Base-by-base conservation (phyloP, 2,113 vertebrate genomes). In the Psittacus erithacus region DNA sequence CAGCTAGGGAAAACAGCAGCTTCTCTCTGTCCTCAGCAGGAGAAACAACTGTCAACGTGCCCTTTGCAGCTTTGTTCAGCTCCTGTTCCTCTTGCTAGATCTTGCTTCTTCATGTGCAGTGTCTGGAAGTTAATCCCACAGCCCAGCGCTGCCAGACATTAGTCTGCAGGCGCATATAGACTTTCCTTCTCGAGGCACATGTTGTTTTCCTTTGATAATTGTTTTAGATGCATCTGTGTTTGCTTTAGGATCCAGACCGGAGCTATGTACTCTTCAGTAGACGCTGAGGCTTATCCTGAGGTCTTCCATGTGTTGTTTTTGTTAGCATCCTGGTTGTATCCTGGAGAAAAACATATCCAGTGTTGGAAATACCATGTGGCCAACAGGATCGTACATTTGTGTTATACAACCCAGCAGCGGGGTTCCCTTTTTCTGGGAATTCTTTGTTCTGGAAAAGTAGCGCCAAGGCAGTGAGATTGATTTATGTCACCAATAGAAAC, bases 301-400 rank as follows among this genome's bases (percentile, higher is more conserved):
- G 60, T 86, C 86, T 92, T 91, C 90, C 96, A 90, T 87, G 43
- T 96, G 92, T 90, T 96, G 92, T 95, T 97, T 95, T 82, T 52
- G 76, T 88, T 81, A 91, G 43, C 63, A 82, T 67, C 77, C 41
- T 81, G 70, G 80, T 39, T 76, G 82, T 60, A 92, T 95, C 78
- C 85, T 81, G 64, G 75, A 75, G 62, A 31, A 78, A 73, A 89
- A 69, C 41, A 79, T 10, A 70, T 3, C 60, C 46, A 47, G 31
- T 47, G 44, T 74, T 88, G 92, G 86, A 84, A 93, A 93, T 67
- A 74, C 6, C 79, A 93, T 81, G 75, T 81, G 75, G 89, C 75
- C 62, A 88, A 57, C 79, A 88, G 71, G 65, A 93, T 80, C 57
- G 24, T 64, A 31, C 39, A 29, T 65, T 47, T 5, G 1, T 86